Conservation (phyloP, 2,113 vertebrate species). For the Passer montanus region DNA sequence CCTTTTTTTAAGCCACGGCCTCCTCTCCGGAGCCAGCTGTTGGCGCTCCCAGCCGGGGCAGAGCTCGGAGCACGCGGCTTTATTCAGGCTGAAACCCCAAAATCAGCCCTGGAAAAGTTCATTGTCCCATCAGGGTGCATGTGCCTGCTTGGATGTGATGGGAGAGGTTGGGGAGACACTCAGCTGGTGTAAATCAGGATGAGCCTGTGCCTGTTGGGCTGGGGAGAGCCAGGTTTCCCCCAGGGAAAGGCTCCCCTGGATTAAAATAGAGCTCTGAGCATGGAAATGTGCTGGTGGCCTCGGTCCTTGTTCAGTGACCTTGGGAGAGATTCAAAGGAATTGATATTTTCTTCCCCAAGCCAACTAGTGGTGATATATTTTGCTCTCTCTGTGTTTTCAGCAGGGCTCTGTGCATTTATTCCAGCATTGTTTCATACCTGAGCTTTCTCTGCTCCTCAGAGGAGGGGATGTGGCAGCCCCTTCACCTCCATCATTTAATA, state of each 20-base stretch:
- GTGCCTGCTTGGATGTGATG: neutral
- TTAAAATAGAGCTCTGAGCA: neutral
- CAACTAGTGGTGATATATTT: neutral
- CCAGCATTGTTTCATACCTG: rapidly evolving
- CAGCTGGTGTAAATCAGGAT: neutral
- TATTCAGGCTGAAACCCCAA: neutral
- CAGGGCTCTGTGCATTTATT: rapidly evolving
- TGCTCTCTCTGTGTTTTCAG: neutral
- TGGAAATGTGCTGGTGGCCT: neutral
- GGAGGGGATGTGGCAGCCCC: rapidly evolving
- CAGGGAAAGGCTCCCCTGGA: neutral
- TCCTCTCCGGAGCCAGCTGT: slow-evolving; percentile 35
- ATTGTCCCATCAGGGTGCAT: neutral
- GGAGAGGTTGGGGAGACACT: neutral
- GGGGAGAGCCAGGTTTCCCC: neutral
- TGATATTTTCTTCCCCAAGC: neutral
- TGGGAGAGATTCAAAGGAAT: neutral
- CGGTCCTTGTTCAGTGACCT: neutral
- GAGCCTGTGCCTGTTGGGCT: rapidly evolving
- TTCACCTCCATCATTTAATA: neutral
- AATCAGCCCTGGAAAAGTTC: neutral
- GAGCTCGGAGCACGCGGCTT: neutral
- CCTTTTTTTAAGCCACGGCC: slow-evolving; percentile 10
- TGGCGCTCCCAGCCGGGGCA: neutral
- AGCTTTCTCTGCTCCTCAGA: neutral